Percentiles rank a stretch among this genome's conserved stretches.
These are phyloP conservation scores for Heliconius congener DNA, from an alignment of 1,140 invertebrate genomes.

Conservation along the genomic window DNA sequence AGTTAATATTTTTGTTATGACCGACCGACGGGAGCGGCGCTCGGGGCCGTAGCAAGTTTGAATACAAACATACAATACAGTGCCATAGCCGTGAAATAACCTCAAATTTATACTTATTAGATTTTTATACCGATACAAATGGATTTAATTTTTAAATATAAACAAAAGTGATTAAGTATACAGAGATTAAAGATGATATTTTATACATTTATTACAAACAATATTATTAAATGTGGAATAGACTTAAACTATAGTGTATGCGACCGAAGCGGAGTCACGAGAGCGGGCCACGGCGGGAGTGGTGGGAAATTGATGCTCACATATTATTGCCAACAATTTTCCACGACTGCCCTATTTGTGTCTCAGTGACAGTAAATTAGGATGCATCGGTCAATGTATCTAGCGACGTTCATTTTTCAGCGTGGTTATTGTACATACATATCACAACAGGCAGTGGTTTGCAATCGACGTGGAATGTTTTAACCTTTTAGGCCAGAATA, in stretches of 20 bases:
- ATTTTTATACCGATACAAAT: conserved; percentile 82
- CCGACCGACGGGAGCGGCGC: conserved; percentile 54
- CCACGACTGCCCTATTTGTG: conserved; percentile 32
- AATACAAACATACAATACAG: conserved; percentile 75
- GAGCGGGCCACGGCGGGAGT: conserved; percentile 47
- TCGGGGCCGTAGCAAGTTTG: conserved; percentile 70
- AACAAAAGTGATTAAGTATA: conserved; percentile 81
- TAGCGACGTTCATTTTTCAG: conserved; percentile 52
- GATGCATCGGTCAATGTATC: conserved; percentile 44
- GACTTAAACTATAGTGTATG: conserved; percentile 73
- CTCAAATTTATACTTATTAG: conserved; percentile 80
- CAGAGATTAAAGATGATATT: conserved; percentile 81
- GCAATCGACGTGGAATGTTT: conserved; percentile 1
- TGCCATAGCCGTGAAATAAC: conserved; percentile 78
- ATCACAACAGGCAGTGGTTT: conserved; percentile 69
- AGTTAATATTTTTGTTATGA: conserved; percentile 56
- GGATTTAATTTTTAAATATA: conserved; percentile 82
- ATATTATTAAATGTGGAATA: conserved; percentile 81
- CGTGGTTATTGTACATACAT: conserved; percentile 71
- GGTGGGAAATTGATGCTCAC: conserved; percentile 45
- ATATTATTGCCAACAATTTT: conserved; percentile 39
- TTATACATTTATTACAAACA: conserved; percentile 82
- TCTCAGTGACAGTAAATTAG: conserved; percentile 17
- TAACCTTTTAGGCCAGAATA: conserved; percentile 25
- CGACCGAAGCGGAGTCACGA: conserved; percentile 47